Evolutionary conservation across 1,140 invertebrate species (phyloP).

Genomic region (Drosophila pectinifera): DNA sequence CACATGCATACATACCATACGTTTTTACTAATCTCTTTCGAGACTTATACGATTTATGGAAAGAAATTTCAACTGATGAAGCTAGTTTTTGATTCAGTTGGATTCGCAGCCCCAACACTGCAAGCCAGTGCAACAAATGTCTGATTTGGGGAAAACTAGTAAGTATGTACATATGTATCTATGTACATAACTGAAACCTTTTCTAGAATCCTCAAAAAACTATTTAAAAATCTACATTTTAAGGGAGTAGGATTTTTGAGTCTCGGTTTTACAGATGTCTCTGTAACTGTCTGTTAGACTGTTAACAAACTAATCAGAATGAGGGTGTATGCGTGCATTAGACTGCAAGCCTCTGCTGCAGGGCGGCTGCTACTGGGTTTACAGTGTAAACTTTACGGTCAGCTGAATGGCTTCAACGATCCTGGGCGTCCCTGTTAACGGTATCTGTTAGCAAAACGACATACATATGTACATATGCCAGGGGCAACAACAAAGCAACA

Average conservation of each 20-base stretch:
- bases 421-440: constrained; percentile 38
- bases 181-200: too few relatives aligned
- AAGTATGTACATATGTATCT: neutral
- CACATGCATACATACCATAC: constrained; percentile 5
- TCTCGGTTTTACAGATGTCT: neutral
- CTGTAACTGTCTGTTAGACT: neutral
- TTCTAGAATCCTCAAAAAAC: neutral
- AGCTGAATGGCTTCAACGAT: neutral
- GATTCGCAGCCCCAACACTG: constrained; percentile 1
- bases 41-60: constrained; percentile 24
- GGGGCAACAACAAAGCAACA: constrained; percentile 27
- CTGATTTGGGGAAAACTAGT: neutral
- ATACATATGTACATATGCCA: neutral
- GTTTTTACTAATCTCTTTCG: constrained; percentile 52
- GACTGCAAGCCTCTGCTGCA: neutral
- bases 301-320: neutral
- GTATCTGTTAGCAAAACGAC: constrained; percentile 4
- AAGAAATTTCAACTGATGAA: constrained; percentile 39
- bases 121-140: neutral
- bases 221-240: neutral
- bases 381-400: neutral
- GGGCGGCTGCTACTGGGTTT: neutral
- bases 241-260: neutral
- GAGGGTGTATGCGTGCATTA: neutral
- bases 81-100: constrained; percentile 1